Evolutionary conservation across 53 echinoderm and acorn worm species (phyloP).

Genomic region (Crossaster papposus): DNA sequence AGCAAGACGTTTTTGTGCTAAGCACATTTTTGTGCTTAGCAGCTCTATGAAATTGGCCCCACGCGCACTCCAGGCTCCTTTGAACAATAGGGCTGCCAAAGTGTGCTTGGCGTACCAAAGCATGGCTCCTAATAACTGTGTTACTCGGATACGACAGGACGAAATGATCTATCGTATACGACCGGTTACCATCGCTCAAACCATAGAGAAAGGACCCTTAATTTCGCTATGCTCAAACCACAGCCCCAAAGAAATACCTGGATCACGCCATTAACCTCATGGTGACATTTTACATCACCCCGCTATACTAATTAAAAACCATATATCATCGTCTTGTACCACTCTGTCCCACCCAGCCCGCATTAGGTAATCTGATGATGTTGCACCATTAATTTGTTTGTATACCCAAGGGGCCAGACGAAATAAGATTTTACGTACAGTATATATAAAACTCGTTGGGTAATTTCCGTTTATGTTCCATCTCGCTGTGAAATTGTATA

Average conservation of each 20-base stretch:
- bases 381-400: neutral
- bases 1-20: too few relatives aligned
- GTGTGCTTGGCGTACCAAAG: too few relatives aligned
- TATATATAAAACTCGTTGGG: neutral
- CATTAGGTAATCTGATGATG: neutral
- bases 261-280: neutral
- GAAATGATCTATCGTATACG: too few relatives aligned
- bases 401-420: neutral
- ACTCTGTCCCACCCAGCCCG: neutral
- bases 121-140: too few relatives aligned
- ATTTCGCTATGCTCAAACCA: neutral
- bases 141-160: too few relatives aligned
- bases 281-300: neutral
- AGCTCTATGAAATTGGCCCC: too few relatives aligned
- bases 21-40: too few relatives aligned
- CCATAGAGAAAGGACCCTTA: neutral
- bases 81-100: too few relatives aligned
- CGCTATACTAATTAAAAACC: neutral
- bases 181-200: too few relatives aligned
- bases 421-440: neutral
- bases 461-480: neutral
- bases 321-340: neutral
- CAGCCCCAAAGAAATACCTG: neutral
- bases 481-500: too few relatives aligned
- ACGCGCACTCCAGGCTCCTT: too few relatives aligned